A percentile compares a stretch with the other conserved stretches of the same genome.
Conservation (phyloP, 2,113 vertebrate species). For the Picathartes gymnocephalus region DNA sequence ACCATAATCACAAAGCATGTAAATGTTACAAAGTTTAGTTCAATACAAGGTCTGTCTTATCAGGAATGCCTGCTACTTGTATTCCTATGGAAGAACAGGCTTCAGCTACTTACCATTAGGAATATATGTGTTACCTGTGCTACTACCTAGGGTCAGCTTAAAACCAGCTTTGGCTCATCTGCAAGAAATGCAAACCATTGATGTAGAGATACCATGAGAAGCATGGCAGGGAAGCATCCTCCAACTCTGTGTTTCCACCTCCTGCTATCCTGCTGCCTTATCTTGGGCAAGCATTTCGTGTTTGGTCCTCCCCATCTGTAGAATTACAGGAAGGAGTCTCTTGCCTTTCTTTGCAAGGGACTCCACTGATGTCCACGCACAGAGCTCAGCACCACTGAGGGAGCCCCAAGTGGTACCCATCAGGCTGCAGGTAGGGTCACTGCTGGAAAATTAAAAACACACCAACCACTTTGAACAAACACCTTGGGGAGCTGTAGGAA, state of each 20-base stretch:
- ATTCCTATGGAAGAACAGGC: neutral
- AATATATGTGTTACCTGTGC: neutral
- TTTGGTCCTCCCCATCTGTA: neutral
- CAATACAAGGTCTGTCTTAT: neutral
- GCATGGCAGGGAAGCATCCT: neutral
- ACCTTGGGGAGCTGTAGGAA: neutral
- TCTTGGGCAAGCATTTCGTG: neutral
- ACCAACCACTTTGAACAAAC: neutral
- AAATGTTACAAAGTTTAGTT: neutral
- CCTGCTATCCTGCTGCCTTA: neutral
- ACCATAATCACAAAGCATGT: neutral
- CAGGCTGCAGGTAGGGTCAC: neutral
- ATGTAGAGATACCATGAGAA: neutral
- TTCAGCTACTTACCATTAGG: neutral
- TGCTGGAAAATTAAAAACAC: neutral
- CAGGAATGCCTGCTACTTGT: neutral
- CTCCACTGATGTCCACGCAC: neutral
- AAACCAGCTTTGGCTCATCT: neutral
- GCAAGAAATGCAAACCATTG: neutral
- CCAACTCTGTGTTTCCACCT: neutral
- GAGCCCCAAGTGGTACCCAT: rapidly evolving
- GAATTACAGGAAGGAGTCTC: neutral
- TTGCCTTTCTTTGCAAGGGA: neutral
- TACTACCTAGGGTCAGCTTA: neutral
- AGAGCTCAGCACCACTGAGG: neutral